A percentile compares a stretch with the other conserved stretches of the same genome.
Conservation (phyloP, 2,113 vertebrate species). For the Sphaerodactylus townsendi region DNA sequence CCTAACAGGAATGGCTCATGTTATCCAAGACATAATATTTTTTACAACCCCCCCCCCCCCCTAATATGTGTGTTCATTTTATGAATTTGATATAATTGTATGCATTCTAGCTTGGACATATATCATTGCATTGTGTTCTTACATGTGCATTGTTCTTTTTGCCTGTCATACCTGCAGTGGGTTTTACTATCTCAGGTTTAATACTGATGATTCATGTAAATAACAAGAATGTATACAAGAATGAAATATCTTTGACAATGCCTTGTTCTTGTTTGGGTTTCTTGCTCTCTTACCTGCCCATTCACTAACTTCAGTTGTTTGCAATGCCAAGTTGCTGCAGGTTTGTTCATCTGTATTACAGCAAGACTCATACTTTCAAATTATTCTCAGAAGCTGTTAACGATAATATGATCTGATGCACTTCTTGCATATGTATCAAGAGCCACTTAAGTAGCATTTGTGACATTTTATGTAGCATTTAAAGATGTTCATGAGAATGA, state of each 20-base stretch:
- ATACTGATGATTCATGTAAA: neutral
- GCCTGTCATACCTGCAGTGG: neutral
- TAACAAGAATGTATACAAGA: neutral
- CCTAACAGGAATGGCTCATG: neutral
- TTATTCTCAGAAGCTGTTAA: neutral
- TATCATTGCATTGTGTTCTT: neutral
- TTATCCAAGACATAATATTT: neutral
- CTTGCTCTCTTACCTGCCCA: neutral
- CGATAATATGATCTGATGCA: accelerated
- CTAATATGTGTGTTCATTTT: neutral
- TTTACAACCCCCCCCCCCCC: no score
- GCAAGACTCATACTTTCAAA: neutral
- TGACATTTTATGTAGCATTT: neutral
- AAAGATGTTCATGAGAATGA: accelerated
- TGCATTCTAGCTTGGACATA: neutral
- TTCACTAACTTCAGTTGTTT: constrained; percentile 44
- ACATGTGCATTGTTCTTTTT: neutral
- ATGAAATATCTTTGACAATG: neutral
- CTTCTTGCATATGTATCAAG: neutral
- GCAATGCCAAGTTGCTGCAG: neutral
- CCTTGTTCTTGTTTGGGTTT: neutral
- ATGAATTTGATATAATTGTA: neutral
- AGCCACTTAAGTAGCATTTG: neutral
- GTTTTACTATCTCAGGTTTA: neutral
- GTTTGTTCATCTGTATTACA: neutral